These are phyloP conservation scores for Danio aesculapii DNA, from an alignment of 2,797 vertebrate genomes.

Conservation along the genomic window DNA sequence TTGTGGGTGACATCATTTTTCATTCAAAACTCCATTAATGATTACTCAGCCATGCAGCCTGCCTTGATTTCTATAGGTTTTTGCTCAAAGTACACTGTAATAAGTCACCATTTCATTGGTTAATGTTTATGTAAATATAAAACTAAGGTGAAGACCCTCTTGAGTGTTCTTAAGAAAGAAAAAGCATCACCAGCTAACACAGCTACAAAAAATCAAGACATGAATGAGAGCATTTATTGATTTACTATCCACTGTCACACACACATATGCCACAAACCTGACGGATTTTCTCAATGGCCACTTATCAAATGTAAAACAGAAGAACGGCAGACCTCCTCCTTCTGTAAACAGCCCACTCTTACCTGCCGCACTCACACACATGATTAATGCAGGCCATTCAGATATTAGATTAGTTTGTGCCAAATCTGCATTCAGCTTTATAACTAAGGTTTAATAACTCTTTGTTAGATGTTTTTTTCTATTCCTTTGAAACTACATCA, in stretches of 20 bases:
- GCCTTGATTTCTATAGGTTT: constrained; percentile 49
- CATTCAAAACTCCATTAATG: constrained; percentile 56
- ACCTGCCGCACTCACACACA: constrained; percentile 10
- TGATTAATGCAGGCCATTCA: constrained; percentile 61
- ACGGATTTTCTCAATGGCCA: constrained; percentile 9
- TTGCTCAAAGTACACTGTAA: constrained; percentile 58
- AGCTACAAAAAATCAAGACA: constrained; percentile 32
- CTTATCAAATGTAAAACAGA: constrained; percentile 42
- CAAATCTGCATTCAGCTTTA: constrained; percentile 32
- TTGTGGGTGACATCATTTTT: constrained; percentile 38
- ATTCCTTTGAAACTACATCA: not conserved
- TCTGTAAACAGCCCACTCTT: constrained; percentile 54
- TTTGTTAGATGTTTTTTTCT: not conserved
- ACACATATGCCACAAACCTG: constrained; percentile 27
- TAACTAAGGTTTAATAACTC: not conserved
- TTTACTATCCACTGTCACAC: constrained; percentile 32
- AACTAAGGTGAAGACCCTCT: constrained; percentile 43
- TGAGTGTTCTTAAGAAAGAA: constrained; percentile 23
- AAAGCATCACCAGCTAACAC: not conserved
- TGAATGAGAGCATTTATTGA: constrained; percentile 31
- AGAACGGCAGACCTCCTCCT: constrained; percentile 48
- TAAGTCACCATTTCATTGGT: constrained; percentile 61
- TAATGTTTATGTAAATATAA: constrained; percentile 53
- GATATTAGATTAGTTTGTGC: constrained; percentile 42
- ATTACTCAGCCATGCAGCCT: constrained; percentile 45